Evolutionary conservation across 2,113 vertebrate species (phyloP), one percentile per base, ranked within the genome.

Genomic region (Columbina picui): DNA sequence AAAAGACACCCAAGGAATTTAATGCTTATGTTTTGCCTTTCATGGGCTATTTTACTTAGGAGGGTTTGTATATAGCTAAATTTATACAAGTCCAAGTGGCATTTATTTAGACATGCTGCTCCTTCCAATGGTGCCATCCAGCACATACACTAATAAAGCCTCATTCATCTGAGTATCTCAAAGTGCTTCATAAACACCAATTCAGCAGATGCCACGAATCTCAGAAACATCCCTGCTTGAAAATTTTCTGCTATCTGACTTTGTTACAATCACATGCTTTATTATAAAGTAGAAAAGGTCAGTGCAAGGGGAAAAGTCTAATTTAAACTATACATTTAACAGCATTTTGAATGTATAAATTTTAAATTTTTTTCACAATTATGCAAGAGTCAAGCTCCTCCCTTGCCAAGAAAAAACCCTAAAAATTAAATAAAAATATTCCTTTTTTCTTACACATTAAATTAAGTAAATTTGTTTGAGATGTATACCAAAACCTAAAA

Each of bases 1-100:
- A 95, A 93, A 81, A 89, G 83, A 80, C 64, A 76, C 68, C 65
- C 82, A 60, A 91, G 74, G 61, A 94, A 67, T 90, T 65, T 39
- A 96, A 91, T 41, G 78, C 73, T 92, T 47, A 68, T 65, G 64
- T 68, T 96, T 97, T 97, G 79, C 67, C 49, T 94, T 95, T 97
- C 56, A 61, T 50, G 75, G 73, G 75, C 90, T 87, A 89, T 80
- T 84, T 87, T 84, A 77, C 39, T 91, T 92, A 41, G 34, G 50
- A 91, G 17, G 36, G n/a, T 65, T 93, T 92, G 86, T 90, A 53
- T 84, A 89, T 53, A 89, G 57, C 53, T 56, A 26, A 53, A 92
- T 94, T 79, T 71, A 75, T 41, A 65, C 4, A 94, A 86, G 82
- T 92, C 73, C 61, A 90, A 60, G 86, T 78, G 32, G 64, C 73